Conservation (phyloP, 1,140 invertebrate genomes). For the Drosophila nasuta region DNA sequence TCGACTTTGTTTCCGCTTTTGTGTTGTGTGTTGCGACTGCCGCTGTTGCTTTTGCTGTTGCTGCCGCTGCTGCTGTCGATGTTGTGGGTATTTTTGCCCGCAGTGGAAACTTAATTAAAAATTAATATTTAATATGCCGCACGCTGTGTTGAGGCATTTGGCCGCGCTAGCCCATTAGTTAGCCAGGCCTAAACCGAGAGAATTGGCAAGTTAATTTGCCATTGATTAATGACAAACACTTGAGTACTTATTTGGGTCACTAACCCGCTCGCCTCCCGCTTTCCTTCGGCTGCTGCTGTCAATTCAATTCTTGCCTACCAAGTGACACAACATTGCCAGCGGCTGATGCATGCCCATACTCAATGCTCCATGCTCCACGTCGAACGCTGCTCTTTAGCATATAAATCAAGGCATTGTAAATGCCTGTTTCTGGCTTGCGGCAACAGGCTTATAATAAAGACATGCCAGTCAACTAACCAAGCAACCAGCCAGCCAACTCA, state of each 20-base stretch:
- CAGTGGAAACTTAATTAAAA: constrained; percentile 68
- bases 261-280: not conserved
- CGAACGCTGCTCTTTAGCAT: constrained; percentile 57
- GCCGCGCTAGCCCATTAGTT: constrained; percentile 46
- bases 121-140: constrained; percentile 71
- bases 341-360: constrained; percentile 38
- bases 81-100: constrained; percentile 14
- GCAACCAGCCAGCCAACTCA: not conserved
- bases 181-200: constrained; percentile 49
- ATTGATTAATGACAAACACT: constrained; percentile 59
- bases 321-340: constrained; percentile 61
- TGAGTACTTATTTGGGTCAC: constrained; percentile 46
- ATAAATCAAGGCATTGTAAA: constrained; percentile 70
- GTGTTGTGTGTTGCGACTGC: constrained; percentile 19
- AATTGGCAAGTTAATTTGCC: constrained; percentile 35
- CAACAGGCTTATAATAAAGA: constrained; percentile 75
- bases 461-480: constrained; percentile 54
- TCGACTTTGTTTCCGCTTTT: constrained; percentile 61
- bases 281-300: constrained; percentile 23
- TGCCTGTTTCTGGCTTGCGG: constrained; percentile 17
- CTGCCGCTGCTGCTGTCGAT: constrained; percentile 16
- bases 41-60: constrained; percentile 14
- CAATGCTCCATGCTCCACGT: constrained; percentile 9
- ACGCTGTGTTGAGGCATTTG: constrained; percentile 42
- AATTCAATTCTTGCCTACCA: constrained; percentile 32